Evolutionary conservation across 2,113 vertebrate species (phyloP), one percentile per base, ranked within the genome.

Genomic region (Sinocyclocheilus rhinocerous): DNA sequence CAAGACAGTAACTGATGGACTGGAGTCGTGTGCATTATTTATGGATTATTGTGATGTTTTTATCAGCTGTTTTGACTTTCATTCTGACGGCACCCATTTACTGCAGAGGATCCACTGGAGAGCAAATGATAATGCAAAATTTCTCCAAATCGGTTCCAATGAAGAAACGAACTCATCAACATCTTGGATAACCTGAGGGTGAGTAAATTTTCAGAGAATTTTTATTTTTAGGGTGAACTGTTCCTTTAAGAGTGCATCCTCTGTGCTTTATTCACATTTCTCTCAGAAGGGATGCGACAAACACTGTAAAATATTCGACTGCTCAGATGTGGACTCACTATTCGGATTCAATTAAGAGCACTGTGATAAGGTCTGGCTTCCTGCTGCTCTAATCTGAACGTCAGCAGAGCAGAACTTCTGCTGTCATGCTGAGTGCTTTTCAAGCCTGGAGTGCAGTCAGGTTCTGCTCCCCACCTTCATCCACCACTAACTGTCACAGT

Each of bases 381-480:
- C 86, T 52, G 86, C 76, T 83, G 48, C 69, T 75, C n/a, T 82
- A 88, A 88, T 89, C 76, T 29, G 72, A 79, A 77, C 36, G 83
- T 81, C 86, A 77, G 86, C 26, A 6, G 76, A 81, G 88, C 39
- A n/a, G 61, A 81, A 75, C 45, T 52, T 52, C n/a, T 75, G 36
- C 65, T 18, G 59, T 50, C 65, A 75, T n/a, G 63, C 55, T 42
- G 80, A 84, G 75, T 84, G 76, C 55, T 45, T 52, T 13, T 75
- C 39, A 75, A 83, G 80, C 75, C 75, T 42, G 33, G 11, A 13
- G 76, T 36, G 24, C 13, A 67, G 29, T 78, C 80, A 48, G 45
- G 52, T 79, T 33, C 67, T 75, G 20, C 45, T 26, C 55, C 36
- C 65, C 67, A 80, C 65, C n/a, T 33, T 42, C 50, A 78, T 24